phyloP scores from a whole-genome alignment of 2,113 vertebrate species.

The Globicephala melas region DNA sequence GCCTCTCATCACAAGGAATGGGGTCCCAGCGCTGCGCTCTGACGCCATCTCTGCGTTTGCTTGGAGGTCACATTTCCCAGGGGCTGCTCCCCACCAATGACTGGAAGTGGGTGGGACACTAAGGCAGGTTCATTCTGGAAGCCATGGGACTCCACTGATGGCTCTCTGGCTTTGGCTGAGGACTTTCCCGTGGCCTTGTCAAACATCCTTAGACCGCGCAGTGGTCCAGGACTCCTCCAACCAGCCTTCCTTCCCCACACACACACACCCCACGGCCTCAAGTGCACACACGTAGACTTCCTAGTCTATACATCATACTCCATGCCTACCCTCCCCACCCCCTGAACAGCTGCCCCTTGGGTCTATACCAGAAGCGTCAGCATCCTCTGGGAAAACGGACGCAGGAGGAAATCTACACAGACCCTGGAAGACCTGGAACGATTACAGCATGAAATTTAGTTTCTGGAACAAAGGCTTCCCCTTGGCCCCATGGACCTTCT shows the following conservation, averaged over 20 bases:
- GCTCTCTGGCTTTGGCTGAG: background rate
- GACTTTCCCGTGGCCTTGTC: background rate
- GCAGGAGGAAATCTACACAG: fast-evolving
- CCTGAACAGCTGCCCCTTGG: background rate
- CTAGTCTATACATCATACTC: background rate
- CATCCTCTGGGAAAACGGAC: background rate
- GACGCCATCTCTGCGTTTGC: background rate
- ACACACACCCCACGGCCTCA: background rate
- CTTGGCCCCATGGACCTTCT: background rate
- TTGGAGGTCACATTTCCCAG: background rate
- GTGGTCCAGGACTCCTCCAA: no score
- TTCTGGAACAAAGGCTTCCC: background rate
- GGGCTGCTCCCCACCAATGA: no score
- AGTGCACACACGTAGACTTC: background rate
- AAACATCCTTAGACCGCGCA: background rate
- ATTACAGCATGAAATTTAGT: no score
- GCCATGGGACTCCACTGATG: background rate
- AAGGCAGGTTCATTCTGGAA: background rate
- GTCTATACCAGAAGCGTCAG: background rate
- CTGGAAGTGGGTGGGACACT: no score
- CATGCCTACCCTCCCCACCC: background rate
- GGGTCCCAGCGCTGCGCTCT: fast-evolving
- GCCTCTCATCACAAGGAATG: background rate
- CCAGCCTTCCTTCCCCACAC: fast-evolving
- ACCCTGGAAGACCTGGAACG: background rate